A percentile compares a stretch with the other conserved stretches of the same genome.
Conservation (phyloP, 2,888 invertebrate genomes). For the Caradrina clavipalpis region DNA sequence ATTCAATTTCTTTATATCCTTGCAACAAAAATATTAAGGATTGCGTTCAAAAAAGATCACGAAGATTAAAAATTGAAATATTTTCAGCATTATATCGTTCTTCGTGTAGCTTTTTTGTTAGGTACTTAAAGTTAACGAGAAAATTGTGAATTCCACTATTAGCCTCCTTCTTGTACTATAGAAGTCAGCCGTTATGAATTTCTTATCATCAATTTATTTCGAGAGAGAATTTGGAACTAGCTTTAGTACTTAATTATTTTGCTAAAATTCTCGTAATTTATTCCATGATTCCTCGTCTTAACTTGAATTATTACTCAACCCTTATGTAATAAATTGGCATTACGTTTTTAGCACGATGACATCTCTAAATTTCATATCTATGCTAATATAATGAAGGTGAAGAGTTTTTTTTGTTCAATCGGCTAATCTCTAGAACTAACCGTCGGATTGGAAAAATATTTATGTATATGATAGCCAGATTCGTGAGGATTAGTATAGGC, state of each 20-base stretch:
- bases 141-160: neutral
- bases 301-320: slow-evolving; percentile 26
- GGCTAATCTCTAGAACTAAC: too few relatives aligned
- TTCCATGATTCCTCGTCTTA: slow-evolving; percentile 13
- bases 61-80: too few relatives aligned
- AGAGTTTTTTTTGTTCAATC: too few relatives aligned
- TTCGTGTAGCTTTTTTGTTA: slow-evolving; percentile 1
- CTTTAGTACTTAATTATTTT: slow-evolving; percentile 32
- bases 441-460: too few relatives aligned
- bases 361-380: slow-evolving; percentile 26
- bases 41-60: too few relatives aligned
- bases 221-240: slow-evolving; percentile 1
- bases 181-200: neutral
- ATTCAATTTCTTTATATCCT: too few relatives aligned
- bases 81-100: neutral
- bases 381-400: too few relatives aligned
- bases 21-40: too few relatives aligned
- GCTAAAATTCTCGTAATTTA: slow-evolving; percentile 25
- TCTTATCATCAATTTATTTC: neutral
- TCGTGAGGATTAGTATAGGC: too few relatives aligned
- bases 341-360: slow-evolving; percentile 16
- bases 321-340: slow-evolving; percentile 32
- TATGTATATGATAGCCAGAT: too few relatives aligned
- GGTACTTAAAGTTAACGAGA: neutral
- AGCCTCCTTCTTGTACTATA: neutral